Percentiles rank a stretch among this genome's conserved stretches.
Conservation (phyloP, 2,113 vertebrate genomes). For the Hucho hucho region DNA sequence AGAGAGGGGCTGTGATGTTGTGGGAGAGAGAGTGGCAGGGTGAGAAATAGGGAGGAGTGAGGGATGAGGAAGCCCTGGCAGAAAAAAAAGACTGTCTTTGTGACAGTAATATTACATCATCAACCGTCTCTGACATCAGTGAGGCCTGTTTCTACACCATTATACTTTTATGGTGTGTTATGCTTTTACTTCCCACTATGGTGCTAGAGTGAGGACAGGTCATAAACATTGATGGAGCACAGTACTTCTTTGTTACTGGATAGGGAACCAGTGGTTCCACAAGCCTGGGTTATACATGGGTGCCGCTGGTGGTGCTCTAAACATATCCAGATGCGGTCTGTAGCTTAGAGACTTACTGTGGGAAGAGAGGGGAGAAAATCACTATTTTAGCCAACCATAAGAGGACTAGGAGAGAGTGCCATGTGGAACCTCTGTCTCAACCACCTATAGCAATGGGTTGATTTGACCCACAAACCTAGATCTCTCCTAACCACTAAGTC, state of each 20-base stretch:
- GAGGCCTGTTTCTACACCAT: too few relatives aligned
- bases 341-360: conserved; percentile 12
- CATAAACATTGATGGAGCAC: background rate
- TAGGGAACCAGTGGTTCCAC: conserved; percentile 1
- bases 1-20: background rate
- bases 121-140: background rate
- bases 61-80: background rate
- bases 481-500: background rate
- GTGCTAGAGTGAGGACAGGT: background rate
- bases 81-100: background rate
- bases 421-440: background rate
- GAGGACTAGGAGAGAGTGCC: conserved; percentile 14
- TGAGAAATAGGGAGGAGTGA: background rate
- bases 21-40: background rate
- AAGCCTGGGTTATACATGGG: background rate
- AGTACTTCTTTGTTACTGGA: conserved; percentile 12
- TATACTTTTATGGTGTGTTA: too few relatives aligned
- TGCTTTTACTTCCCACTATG: too few relatives aligned
- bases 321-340: conserved; percentile 48
- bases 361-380: conserved; percentile 16
- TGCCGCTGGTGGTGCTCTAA: conserved; percentile 18
- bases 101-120: background rate
- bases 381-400: background rate
- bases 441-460: background rate
- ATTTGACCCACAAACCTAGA: conserved; percentile 27